Conservation (phyloP, 2,888 invertebrate species). For the Agonopterix arenella region DNA sequence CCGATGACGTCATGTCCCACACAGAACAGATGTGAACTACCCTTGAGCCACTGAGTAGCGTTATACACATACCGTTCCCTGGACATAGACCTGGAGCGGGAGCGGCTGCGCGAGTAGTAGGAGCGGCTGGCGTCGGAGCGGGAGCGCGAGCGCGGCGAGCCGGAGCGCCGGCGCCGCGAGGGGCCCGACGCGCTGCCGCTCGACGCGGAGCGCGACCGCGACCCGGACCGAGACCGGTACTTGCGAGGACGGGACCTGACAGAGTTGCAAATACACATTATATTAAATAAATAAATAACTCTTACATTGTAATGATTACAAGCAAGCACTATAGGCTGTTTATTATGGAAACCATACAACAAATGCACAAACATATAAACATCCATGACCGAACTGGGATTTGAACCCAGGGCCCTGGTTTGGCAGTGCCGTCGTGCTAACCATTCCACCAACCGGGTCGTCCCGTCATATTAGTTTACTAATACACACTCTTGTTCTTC, state of each 20-base stretch:
- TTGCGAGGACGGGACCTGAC: constrained; percentile 79
- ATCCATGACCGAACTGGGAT: too few relatives aligned
- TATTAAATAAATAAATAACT: too few relatives aligned
- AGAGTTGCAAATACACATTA: not conserved
- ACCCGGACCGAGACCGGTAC: constrained; percentile 80
- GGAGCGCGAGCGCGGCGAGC: constrained; percentile 73
- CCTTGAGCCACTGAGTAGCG: not conserved
- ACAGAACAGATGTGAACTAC: not conserved
- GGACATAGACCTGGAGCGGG: constrained; percentile 76
- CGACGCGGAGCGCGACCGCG: constrained; percentile 76
- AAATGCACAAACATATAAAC: too few relatives aligned
- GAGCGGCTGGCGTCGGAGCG: constrained; percentile 79
- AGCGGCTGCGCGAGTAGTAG: constrained; percentile 76
- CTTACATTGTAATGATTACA: too few relatives aligned
- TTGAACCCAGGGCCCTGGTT: too few relatives aligned
- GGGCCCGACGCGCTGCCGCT: constrained; percentile 57
- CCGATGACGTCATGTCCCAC: too few relatives aligned
- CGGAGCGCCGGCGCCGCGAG: constrained; percentile 61
- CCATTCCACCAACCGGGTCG: too few relatives aligned
- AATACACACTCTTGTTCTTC: too few relatives aligned
- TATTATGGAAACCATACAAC: too few relatives aligned
- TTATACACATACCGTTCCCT: constrained; percentile 52
- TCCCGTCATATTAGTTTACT: too few relatives aligned
- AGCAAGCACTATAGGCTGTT: too few relatives aligned
- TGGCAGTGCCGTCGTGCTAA: too few relatives aligned